These are phyloP conservation scores for Cacoxenus indagator DNA, from an alignment of 2,888 invertebrate species.

Conservation along the genomic window DNA sequence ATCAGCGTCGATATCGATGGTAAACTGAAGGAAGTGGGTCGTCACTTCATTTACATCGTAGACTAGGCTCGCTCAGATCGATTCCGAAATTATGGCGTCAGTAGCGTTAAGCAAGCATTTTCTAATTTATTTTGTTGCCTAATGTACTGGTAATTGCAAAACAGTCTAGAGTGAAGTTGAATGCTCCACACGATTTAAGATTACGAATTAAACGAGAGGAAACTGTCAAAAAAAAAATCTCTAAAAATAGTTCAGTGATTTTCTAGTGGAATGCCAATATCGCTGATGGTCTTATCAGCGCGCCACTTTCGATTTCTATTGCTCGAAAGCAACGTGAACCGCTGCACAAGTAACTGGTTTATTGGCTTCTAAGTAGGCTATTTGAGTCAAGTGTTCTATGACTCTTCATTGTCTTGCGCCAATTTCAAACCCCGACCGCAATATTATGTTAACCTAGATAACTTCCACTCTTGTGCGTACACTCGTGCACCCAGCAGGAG, in stretches of 20 bases:
- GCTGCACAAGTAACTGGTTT: background rate
- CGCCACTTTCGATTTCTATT: background rate
- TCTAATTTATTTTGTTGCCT: background rate
- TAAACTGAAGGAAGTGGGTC: constrained; percentile 72
- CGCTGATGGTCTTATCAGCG: background rate
- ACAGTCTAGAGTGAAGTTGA: background rate
- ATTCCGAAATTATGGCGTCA: background rate
- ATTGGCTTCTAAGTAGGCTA: background rate
- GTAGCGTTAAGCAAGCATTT: background rate
- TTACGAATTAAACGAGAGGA: background rate
- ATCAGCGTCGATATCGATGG: constrained; percentile 72
- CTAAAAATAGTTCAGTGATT: background rate
- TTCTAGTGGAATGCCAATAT: background rate
- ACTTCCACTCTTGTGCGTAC: background rate
- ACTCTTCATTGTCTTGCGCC: background rate
- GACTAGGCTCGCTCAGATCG: no score
- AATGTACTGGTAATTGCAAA: background rate
- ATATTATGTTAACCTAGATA: background rate
- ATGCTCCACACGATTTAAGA: background rate
- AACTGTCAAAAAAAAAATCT: background rate
- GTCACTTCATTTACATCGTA: constrained; percentile 72
- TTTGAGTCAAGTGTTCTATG: background rate
- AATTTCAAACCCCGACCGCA: background rate
- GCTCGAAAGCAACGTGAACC: background rate
- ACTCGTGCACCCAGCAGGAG: background rate